Evolutionary conservation across 2,113 vertebrate genomes (phyloP), one percentile per base, ranked within the genome.

Genomic region (Phainopepla nitens): DNA sequence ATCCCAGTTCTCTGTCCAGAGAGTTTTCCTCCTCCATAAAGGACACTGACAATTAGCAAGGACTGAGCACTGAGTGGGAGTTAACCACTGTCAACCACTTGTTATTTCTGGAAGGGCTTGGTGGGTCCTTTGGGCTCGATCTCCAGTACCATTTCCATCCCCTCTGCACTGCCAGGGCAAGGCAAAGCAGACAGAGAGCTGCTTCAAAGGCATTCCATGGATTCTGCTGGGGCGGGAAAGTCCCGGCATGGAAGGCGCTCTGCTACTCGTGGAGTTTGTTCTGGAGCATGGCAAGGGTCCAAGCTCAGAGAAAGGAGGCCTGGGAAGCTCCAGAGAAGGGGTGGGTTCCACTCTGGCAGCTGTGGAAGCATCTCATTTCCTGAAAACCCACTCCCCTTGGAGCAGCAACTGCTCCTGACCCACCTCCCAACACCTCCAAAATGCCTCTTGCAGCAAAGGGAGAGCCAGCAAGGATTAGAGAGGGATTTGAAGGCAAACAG

Each of bases 141-240:
- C 91, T 91, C 58, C 82, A 60, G 57, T 8, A 45, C 94, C 78
- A 61, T 53, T 95, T 82, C 92, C 96, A 92, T 50, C 75, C 76
- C 90, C 82, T 82, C 2, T 28, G 79, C 60, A 33, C 78, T n/a
- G 92, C 54, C 4, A 17, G 93, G 93, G 79, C 82, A 94, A 72
- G 88, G 91, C 82, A 72, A 23, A 80, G 93, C 94, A 95, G 87
- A 87, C 89, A 0, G 7, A 45, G 44, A 86, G 69, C 85, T 75
- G 85, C 93, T 97, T 94, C 94, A 94, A 96, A 89, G 56, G 76
- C 93, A 96, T 93, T 95, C 90, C 90, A 56, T 0, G 60, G 93
- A 94, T 96, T 91, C 82, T 94, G 71, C 70, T 0, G 51, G 76
- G 81, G 76, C 2, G 49, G 95, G 87, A 94, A 93, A 92, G 72